Evolutionary conservation across 2,797 vertebrate species (phyloP).

Genomic region (Schizopygopsis malacanthus): DNA sequence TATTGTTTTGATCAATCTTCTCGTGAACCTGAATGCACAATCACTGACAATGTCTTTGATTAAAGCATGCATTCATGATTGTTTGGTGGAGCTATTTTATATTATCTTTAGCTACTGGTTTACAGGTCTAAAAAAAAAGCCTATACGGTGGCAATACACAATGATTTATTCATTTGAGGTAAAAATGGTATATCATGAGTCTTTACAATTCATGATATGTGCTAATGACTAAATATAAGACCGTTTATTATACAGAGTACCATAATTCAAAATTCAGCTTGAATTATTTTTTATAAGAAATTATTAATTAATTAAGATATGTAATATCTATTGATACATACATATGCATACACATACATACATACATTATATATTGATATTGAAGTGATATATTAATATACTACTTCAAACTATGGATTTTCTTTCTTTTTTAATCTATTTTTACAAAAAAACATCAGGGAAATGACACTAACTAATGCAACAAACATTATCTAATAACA

Average conservation of each 20-base stretch:
- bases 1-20: constrained; percentile 33
- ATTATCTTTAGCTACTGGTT: neutral
- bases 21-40: constrained; percentile 13
- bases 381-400: too few relatives aligned
- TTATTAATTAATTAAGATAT: too few relatives aligned
- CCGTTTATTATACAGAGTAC: too few relatives aligned
- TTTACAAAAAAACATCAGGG: too few relatives aligned
- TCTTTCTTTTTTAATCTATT: too few relatives aligned
- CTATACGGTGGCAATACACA: neutral
- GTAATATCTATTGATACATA: too few relatives aligned
- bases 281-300: neutral
- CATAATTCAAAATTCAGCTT: neutral
- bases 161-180: neutral
- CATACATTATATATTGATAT: too few relatives aligned
- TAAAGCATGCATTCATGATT: neutral
- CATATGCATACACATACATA: too few relatives aligned
- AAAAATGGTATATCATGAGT: neutral
- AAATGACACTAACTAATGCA: too few relatives aligned
- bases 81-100: neutral
- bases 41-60: constrained; percentile 16
- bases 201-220: neutral
- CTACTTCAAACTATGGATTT: too few relatives aligned
- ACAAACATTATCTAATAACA: too few relatives aligned
- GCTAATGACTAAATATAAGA: neutral
- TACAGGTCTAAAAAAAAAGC: neutral